Evolutionary conservation across 2,113 vertebrate genomes (phyloP).

Genomic region (Melanocharis versteri): DNA sequence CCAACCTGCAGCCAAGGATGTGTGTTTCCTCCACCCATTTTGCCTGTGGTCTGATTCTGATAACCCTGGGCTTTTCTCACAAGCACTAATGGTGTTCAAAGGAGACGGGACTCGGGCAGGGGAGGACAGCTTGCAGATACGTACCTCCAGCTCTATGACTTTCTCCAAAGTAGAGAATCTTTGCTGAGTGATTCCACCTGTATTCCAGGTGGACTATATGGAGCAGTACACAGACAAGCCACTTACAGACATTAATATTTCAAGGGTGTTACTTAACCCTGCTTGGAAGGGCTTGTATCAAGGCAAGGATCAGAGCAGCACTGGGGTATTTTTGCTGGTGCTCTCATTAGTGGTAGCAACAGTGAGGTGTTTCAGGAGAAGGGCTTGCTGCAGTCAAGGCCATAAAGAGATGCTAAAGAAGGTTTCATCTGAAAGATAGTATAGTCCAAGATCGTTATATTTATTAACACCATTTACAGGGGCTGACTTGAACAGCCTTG

Average conservation of each 20-base stretch:
- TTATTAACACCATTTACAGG: slow-evolving; percentile 2
- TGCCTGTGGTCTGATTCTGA: neutral
- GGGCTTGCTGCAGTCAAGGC: neutral
- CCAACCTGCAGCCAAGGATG: neutral
- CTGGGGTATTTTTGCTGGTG: neutral
- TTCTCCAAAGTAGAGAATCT: neutral
- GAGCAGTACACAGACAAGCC: neutral
- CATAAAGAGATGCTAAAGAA: neutral
- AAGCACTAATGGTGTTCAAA: neutral
- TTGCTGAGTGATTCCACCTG: neutral
- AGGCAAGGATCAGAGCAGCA: neutral
- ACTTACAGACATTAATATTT: neutral
- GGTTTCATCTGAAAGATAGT: neutral
- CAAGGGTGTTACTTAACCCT: neutral
- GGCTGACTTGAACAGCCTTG: neutral
- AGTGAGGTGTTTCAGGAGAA: neutral
- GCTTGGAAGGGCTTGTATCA: neutral
- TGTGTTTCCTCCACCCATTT: neutral
- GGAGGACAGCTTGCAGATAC: neutral
- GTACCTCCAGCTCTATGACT: neutral
- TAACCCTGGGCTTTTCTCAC: neutral
- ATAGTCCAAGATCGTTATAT: neutral
- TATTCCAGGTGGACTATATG: neutral
- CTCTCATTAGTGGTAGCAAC: neutral
- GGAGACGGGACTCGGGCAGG: fast-evolving